A percentile compares a stretch with the other conserved stretches of the same genome.
Evolutionary conservation across 2,113 vertebrate species (phyloP).

Genomic region (Cynocephalus volans): DNA sequence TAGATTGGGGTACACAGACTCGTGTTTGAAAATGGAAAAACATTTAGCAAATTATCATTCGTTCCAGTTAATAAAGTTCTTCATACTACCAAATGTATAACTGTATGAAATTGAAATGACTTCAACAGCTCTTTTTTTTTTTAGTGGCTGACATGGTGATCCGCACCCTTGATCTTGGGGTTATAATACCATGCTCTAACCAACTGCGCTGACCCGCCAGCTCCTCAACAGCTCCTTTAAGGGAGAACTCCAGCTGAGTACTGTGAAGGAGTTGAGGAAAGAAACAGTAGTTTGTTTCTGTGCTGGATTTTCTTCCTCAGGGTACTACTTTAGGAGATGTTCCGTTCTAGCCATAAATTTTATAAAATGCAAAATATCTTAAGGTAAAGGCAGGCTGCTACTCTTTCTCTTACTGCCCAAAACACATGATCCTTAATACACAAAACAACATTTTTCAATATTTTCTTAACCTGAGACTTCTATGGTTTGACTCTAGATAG

Average conservation of each 20-base stretch:
- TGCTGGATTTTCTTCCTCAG: no score
- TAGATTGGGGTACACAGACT: neutral
- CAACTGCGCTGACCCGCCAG: no score
- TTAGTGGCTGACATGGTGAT: no score
- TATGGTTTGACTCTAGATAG: neutral
- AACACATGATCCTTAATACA: neutral
- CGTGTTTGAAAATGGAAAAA: neutral
- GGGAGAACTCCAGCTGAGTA: neutral
- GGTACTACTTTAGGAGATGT: no score
- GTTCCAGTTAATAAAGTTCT: neutral
- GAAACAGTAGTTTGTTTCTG: no score
- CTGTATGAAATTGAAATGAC: neutral
- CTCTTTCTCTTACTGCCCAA: neutral
- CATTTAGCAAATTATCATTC: neutral
- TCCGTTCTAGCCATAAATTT: neutral
- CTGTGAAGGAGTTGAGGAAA: neutral
- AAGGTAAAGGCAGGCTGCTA: neutral
- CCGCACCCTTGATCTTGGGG: no score
- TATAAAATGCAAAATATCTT: neutral
- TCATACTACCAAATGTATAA: neutral
- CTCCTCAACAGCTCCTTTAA: neutral
- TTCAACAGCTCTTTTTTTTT: neutral
- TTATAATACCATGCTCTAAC: no score
- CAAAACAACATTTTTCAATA: neutral
- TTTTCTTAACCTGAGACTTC: neutral